phyloP scores from a whole-genome alignment of 2,113 vertebrate species.

The Hypomesus transpacificus region DNA sequence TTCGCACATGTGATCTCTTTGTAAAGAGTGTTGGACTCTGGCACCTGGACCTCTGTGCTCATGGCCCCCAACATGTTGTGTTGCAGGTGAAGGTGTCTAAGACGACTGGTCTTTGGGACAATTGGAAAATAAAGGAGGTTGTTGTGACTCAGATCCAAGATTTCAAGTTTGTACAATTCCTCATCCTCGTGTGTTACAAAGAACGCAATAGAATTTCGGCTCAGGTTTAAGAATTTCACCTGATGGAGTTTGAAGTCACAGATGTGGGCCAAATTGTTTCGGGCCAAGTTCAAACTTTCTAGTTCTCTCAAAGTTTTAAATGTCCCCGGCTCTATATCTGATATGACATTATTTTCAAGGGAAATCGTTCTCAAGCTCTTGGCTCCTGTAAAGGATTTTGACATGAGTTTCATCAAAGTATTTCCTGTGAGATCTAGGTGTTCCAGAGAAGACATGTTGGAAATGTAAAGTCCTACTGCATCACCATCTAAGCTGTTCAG shows the following conservation, averaged over 20 bases:
- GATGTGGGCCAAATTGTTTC: constrained; percentile 71
- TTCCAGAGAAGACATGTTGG: constrained; percentile 65
- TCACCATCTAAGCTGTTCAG: constrained; percentile 68
- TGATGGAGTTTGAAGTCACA: constrained; percentile 74
- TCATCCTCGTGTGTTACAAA: constrained; percentile 53
- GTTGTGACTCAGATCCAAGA: constrained; percentile 76
- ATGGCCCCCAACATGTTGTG: constrained; percentile 68
- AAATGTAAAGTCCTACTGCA: constrained; percentile 67
- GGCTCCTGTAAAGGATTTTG: constrained; percentile 58
- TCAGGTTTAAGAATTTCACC: constrained; percentile 73
- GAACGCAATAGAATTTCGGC: constrained; percentile 71
- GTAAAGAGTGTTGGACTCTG: constrained; percentile 53
- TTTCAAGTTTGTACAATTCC: constrained; percentile 62
- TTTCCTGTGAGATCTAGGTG: constrained; percentile 70
- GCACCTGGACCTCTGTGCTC: constrained; percentile 46
- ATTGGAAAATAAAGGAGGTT: constrained; percentile 72
- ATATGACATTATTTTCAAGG: constrained; percentile 72
- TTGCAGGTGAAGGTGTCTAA: constrained; percentile 75
- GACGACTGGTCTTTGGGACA: constrained; percentile 56
- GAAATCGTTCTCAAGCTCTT: constrained; percentile 54
- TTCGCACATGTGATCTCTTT: constrained; percentile 47
- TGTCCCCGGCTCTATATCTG: constrained; percentile 66
- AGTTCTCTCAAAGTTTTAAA: constrained; percentile 69
- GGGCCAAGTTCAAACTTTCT: constrained; percentile 67
- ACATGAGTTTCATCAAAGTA: constrained; percentile 61